phyloP scores from a whole-genome alignment of 2,888 invertebrate genomes.

The Beris chalybata region DNA sequence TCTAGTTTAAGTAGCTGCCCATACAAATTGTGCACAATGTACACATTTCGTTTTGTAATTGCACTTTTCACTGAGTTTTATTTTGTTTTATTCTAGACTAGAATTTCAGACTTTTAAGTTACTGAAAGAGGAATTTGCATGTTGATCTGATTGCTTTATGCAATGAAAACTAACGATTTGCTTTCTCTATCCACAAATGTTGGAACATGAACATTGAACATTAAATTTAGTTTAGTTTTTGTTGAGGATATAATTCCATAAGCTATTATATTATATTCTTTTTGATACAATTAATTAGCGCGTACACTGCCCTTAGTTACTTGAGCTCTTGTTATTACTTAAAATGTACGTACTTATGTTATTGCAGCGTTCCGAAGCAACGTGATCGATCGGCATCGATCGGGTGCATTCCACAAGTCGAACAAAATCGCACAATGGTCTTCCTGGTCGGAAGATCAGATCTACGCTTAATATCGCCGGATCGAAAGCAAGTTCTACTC shows the following conservation, averaged over 20 bases:
- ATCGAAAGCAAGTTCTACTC: slow-evolving; percentile 85
- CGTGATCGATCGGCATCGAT: slow-evolving; percentile 66
- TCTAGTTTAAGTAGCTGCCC: neutral
- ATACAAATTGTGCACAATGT: neutral
- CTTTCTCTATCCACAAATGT: too few relatives aligned
- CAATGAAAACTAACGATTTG: too few relatives aligned
- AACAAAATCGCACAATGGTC: slow-evolving; percentile 92
- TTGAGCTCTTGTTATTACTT: neutral
- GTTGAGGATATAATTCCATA: neutral
- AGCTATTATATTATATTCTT: slow-evolving; percentile 2
- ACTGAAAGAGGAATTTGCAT: too few relatives aligned
- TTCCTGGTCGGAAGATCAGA: slow-evolving; percentile 85
- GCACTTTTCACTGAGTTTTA: too few relatives aligned
- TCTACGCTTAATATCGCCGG: slow-evolving; percentile 87
- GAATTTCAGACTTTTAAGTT: too few relatives aligned
- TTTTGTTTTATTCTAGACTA: too few relatives aligned
- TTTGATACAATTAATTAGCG: slow-evolving; percentile 10
- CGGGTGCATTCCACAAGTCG: slow-evolving; percentile 63
- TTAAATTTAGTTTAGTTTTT: too few relatives aligned
- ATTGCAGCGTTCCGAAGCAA: slow-evolving; percentile 50
- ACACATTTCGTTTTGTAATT: neutral
- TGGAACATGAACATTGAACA: too few relatives aligned
- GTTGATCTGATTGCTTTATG: too few relatives aligned
- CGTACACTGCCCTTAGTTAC: neutral
- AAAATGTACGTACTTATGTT: neutral